Conservation (phyloP, 2,113 vertebrate genomes). For the Cyprinodon brontotheroides region DNA sequence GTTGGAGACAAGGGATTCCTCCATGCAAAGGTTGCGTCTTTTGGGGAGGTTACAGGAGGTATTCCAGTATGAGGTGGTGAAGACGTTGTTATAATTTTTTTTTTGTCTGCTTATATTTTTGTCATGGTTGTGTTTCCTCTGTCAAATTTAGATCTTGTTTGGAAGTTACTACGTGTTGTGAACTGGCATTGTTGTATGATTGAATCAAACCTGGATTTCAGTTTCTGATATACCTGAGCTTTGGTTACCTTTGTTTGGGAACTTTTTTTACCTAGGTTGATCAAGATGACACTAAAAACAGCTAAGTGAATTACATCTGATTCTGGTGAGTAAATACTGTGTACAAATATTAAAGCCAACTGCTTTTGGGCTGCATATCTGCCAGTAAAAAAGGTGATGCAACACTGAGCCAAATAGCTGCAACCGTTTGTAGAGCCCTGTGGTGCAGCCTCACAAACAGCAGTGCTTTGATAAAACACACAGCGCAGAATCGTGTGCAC, state of each 20-base stretch:
- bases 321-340: neutral
- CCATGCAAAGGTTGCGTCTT: neutral
- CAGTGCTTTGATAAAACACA: conserved; percentile 39
- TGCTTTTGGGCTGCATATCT: conserved; percentile 30
- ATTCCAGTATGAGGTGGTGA: neutral
- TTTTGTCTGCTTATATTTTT: neutral
- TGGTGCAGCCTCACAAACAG: conserved; percentile 32
- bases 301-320: conserved; percentile 12
- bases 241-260: conserved; percentile 17
- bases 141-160: neutral
- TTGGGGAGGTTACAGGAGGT: too few species aligned
- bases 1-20: neutral
- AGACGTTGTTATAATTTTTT: too few species aligned
- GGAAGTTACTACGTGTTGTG: neutral
- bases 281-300: conserved; percentile 12
- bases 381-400: conserved; percentile 62
- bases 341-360: neutral
- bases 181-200: neutral
- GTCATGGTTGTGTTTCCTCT: conserved; percentile 11
- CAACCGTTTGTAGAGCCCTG: conserved; percentile 48
- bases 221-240: conserved; percentile 5
- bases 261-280: conserved; percentile 18
- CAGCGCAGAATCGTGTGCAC: conserved; percentile 17
- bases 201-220: neutral
- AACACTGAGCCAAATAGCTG: conserved; percentile 67